A percentile compares a stretch with the other conserved stretches of the same genome.
phyloP scores from a whole-genome alignment of 2,797 vertebrate genomes.

The Spea hammondii region DNA sequence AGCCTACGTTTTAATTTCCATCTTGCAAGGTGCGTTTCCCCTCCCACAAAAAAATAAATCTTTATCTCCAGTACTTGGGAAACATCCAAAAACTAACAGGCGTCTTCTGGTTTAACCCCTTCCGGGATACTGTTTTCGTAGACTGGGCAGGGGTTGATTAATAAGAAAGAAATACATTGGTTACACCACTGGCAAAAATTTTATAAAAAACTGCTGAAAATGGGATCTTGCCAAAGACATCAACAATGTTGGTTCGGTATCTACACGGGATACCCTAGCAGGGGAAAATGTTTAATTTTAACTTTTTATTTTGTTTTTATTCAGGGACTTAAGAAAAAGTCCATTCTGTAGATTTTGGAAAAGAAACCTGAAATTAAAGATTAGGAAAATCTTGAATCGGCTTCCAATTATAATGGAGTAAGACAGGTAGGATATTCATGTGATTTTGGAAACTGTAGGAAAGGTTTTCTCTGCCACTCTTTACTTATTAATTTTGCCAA shows the following conservation, averaged over 20 bases:
- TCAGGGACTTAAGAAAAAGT: conserved; percentile 4
- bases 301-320: conserved; percentile 12
- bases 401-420: background rate
- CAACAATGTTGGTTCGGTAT: conserved; percentile 11
- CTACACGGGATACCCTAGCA: conserved; percentile 16
- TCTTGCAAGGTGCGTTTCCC: conserved; percentile 36
- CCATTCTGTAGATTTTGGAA: conserved; percentile 6
- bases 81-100: conserved; percentile 30
- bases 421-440: no score
- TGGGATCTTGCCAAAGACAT: conserved; percentile 38
- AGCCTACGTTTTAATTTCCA: conserved; percentile 40
- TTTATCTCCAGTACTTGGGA: conserved; percentile 22
- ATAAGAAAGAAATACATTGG: background rate
- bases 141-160: background rate
- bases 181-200: background rate
- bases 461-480: no score
- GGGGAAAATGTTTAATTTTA: conserved; percentile 33
- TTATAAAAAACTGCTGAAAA: conserved; percentile 13
- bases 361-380: conserved; percentile 11
- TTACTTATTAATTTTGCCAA: no score
- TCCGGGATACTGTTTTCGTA: background rate
- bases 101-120: conserved; percentile 4
- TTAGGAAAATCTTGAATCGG: conserved; percentile 1
- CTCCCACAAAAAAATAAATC: conserved; percentile 13
- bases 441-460: no score